Evolutionary conservation across 2,113 vertebrate genomes (phyloP).

Genomic region (Dipodomys ordii): DNA sequence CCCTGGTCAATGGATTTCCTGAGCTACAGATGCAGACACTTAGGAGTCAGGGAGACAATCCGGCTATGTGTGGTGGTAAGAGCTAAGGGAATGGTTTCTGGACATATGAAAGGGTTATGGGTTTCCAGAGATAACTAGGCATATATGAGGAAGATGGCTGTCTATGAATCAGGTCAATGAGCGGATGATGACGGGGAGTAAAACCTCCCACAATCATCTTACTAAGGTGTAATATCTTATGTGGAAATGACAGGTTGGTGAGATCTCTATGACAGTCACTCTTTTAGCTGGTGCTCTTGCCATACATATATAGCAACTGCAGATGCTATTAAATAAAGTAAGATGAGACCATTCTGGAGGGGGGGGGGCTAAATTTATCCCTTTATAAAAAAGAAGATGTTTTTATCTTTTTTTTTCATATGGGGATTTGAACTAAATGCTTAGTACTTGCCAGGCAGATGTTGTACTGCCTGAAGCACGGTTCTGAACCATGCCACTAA

Average conservation of each 20-base stretch:
- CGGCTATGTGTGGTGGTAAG: neutral
- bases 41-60: neutral
- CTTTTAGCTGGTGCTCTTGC: slow-evolving; percentile 27
- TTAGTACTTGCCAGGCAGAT: no score
- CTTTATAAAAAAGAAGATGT: neutral
- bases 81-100: neutral
- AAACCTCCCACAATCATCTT: neutral
- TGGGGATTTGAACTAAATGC: no score
- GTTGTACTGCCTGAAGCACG: no score
- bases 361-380: neutral
- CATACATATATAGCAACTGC: neutral
- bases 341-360: neutral
- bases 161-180: neutral
- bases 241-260: neutral
- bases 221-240: neutral
- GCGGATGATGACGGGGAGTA: neutral
- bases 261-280: neutral
- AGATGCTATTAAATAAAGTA: neutral
- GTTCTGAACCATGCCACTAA: no score
- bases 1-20: neutral
- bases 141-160: neutral
- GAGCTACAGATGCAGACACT: neutral
- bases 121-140: neutral
- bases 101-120: neutral
- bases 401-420: no score